Conservation (phyloP, 1,140 invertebrate genomes). For the Metopolophium dirhodum region DNA sequence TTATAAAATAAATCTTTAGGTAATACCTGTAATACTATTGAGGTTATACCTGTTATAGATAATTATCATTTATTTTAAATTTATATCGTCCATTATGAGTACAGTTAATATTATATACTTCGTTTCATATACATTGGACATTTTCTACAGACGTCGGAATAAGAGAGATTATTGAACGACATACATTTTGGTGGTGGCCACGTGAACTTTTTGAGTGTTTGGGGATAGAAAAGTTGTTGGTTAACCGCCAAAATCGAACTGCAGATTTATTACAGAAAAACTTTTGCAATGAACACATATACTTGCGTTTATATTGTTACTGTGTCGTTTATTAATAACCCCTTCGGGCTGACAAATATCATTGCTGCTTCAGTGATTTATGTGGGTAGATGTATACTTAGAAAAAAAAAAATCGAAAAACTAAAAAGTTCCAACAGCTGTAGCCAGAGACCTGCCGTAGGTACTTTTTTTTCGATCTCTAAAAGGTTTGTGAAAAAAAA, state of each 20-base stretch:
- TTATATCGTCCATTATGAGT: background rate
- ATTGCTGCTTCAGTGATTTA: conserved; percentile 4
- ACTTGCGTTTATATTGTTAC: conserved; percentile 23
- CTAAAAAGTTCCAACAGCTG: conserved; percentile 17
- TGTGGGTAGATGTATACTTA: background rate
- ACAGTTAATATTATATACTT: background rate
- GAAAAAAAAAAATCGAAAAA: background rate
- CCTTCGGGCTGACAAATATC: conserved; percentile 40
- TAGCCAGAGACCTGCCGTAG: background rate
- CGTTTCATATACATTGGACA: background rate
- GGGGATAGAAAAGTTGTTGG: background rate
- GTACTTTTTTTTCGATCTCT: background rate
- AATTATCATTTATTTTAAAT: background rate
- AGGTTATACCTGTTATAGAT: background rate
- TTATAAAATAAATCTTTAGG: background rate
- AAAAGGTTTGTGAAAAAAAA: background rate
- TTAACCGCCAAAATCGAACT: conserved; percentile 31
- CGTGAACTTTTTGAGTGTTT: background rate
- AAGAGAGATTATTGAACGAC: background rate
- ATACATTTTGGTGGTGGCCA: background rate
- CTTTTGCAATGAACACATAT: conserved; percentile 17
- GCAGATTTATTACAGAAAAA: conserved; percentile 36
- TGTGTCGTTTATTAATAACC: conserved; percentile 36
- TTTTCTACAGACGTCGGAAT: background rate
- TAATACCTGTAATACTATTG: background rate